Percentiles rank a stretch among this genome's conserved stretches.
These are phyloP conservation scores for Trinorchestia longiramus DNA, from an alignment of 1,140 invertebrate species.

Conservation along the genomic window DNA sequence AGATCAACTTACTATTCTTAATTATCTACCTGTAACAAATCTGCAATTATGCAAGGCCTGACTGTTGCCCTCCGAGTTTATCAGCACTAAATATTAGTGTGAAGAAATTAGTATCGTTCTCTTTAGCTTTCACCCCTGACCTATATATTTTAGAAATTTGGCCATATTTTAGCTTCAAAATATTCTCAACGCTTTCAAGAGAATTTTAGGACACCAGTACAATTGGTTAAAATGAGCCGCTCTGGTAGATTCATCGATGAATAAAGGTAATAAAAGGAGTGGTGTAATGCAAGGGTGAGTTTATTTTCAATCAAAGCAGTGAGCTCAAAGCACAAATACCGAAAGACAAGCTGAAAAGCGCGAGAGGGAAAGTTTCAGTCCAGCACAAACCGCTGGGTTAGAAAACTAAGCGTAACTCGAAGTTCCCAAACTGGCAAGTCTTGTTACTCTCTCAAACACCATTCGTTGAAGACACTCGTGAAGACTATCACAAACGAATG, in stretches of 20 bases:
- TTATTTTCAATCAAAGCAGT: background rate
- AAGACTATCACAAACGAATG: background rate
- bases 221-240: no score
- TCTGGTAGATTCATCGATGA: background rate
- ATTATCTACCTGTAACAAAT: no score
- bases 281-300: background rate
- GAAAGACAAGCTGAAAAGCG: background rate
- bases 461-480: background rate
- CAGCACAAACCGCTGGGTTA: background rate
- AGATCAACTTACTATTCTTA: no score
- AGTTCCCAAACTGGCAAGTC: background rate
- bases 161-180: no score
- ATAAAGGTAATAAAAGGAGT: background rate
- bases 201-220: no score
- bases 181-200: no score
- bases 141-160: no score
- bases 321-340: background rate
- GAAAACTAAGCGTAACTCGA: background rate
- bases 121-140: no score
- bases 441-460: slow-evolving; percentile 9
- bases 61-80: no score
- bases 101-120: no score
- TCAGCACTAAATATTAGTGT: no score
- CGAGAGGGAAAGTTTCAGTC: background rate
- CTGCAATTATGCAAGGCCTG: no score